Base-by-base conservation (phyloP, 2,113 vertebrate genomes). In the Callospermophilus lateralis region DNA sequence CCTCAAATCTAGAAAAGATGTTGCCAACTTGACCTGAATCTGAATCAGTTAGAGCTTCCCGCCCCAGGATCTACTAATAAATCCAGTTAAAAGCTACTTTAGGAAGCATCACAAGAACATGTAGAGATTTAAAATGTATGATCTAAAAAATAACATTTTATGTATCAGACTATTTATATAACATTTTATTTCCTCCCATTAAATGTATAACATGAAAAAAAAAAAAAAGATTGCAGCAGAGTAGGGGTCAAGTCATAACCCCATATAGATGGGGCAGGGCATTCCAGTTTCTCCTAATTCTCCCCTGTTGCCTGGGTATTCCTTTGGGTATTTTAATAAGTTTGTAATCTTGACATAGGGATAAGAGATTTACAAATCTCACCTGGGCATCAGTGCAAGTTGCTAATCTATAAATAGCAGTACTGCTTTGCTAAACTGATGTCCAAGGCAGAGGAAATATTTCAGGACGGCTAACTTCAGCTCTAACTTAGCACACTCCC, bases 311-410 rank as follows among this genome's bases (percentile, higher is more conserved):
- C 17, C 15, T 42, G 37, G 32, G 65, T 74, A 51, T n/a, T 34
- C 34, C 67, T 63, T 8, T 28, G 70, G 51, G 48, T 39, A 55
- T 39, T 92, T 78, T 45, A 16, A 51, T 51, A 51, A 51, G 53
- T 84, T 70, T 74, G 34, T 83, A 91, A 95, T 39, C 84, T 90
- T 93, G 89, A 20, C n/a, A 51, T 74, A 79, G 78, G 87, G 80
- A 55, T 0, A 77, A 48, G 39, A 92, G 42, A 76, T 34, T 85
- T 80, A 70, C 28, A 81, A 96, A 63, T 37, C 28, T 74, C 85
- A 70, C 42, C 65, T 30, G 65, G 58, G 34, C 86, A 95, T 74
- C 48, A 48, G 84, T 16, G 39, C 15, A 48, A 3, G 28, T 76
- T n/a, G 65, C n/a, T 63, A 11, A 76, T 15, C 37, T 68, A 53